Base-by-base conservation (phyloP, 2,113 vertebrate species). In the Prochilodus magdalenae region DNA sequence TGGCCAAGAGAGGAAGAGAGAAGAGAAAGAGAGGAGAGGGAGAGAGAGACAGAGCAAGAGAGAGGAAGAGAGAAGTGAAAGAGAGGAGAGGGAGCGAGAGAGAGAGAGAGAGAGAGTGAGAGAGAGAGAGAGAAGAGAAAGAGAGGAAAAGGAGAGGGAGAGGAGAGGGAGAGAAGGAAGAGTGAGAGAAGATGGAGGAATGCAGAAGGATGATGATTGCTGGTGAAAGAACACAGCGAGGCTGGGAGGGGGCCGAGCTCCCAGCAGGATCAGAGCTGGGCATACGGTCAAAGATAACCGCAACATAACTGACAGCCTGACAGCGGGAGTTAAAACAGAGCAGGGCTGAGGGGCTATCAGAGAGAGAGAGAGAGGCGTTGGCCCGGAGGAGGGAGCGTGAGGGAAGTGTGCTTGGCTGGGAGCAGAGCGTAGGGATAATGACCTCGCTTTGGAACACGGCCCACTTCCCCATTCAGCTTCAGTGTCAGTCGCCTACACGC, bases 361-460 rank as follows among this genome's bases (percentile, higher is more conserved):
- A 63, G 13, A 62, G 22, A 55, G 18, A 18, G 15, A 70, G 66
- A 36, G 66, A 36, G 30, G n/a, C n/a, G n/a, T n/a, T n/a, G n/a
- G n/a, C n/a, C n/a, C n/a, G 12, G 20, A 16, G 47, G 63, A 40
- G 71, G 33, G 13, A 30, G 73, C 77, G 73, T 33, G 60, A 82
- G 55, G 27, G 53, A 76, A 69, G 49, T 75, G 73, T 40, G 44
- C 63, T 82, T 67, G 73, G 73, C 65, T 76, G 80, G 36, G 27
- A 26, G 73, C 60, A 69, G 62, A 20, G 36, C 29, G 30, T 51
- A 60, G 49, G 80, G 33, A 69, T 82, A 82, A 70, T 76, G 80
- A 82, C 80, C 73, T 82, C 44, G 51, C 49, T 55, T 74, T 82
- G 80, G 80, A 82, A 70, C 80, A 70, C 69, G 49, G 65, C 73